Evolutionary conservation across 2,113 vertebrate genomes (phyloP), one percentile per base, ranked within the genome.

Genomic region (Equus przewalskii): DNA sequence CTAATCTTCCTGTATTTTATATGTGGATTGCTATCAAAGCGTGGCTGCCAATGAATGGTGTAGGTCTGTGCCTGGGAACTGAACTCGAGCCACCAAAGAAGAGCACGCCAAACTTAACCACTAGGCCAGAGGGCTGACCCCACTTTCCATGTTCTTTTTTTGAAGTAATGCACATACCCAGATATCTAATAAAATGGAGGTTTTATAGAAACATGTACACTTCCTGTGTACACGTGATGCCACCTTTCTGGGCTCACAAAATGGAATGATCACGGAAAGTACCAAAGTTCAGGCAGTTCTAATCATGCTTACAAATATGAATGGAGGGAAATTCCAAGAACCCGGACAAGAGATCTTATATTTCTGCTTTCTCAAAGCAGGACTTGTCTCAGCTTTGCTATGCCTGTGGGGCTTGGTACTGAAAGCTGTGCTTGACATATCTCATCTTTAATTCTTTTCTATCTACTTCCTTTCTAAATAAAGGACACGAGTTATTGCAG

Each of bases 401-500:
- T 81, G 69, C 75, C 89, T 44, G 30, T 93, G 58, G 89, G 79
- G 72, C 78, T 85, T 94, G 91, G 79, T 67, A 83, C 7, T 78
- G 72, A 89, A 79, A 82, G 30, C 70, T 88, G 69, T 93, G n/a
- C 49, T 89, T 96, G 80, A 96, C 72, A 85, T 22, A 72, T 67
- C 49, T 96, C 91, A 64, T 85, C 65, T 96, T 89, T 75, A 85
- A 97, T 92, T 98, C 41, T 95, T 96, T 89, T 70, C 91, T 54
- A 62, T 96, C 86, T 92, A 26, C 79, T 79, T 98, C 30, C 75
- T 96, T 94, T 91, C n/a, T 79, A 87, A 96, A 94, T 84, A 94
- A 93, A 91, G 36, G 10, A 76, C 56, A 28, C 12, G 51, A 94
- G 72, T 85, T 49, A 80, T 46, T n/a, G 70, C 7, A 81, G 30